Evolutionary conservation across 2,888 invertebrate genomes (phyloP), one percentile per base, ranked within the genome.

Genomic region (Phasia obesa): DNA sequence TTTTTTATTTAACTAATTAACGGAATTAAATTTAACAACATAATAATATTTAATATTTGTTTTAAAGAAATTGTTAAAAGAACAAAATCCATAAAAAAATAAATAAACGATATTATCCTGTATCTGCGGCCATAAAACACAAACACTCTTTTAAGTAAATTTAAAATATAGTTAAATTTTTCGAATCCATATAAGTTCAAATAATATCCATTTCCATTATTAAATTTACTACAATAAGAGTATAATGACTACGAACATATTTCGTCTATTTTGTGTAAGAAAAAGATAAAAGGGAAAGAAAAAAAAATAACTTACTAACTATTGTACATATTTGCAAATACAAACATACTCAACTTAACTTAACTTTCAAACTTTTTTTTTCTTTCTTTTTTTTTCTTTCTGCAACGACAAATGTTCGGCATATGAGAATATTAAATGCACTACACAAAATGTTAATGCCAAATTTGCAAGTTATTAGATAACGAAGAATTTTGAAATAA

Each of bases 261-360:
- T 60, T 25, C 4, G 27, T 25, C 42, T 44, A 42, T 42, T 51
- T 44, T n/a, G 59, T 60, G 11, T 17, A 47, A 55, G 44, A 51
- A 31, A 42, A 35, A n/a, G 1, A 47, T 5, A 42, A 42, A 42
- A 13, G 7, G 7, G 11, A 38, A 38, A 38, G 38, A 31, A n/a
- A 70, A 47, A 38, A 51, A 53, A 25, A 27, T 1, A 71, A 59
- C 6, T 17, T 57, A 60, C 49, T 49, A n/a, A n/a, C n/a, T n/a
- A n/a, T n/a, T n/a, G n/a, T n/a, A 69, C 67, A 81, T 71, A 77
- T 77, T 77, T 81, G 71, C 77, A 77, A 81, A 73, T 73, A 23
- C 7, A 15, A 35, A 42, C 13, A 2, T 5, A 6, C 9, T 17
- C 25, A 17, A 19, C 42, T 15, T 42, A 42, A 17, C 9, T 42